Base-by-base conservation (phyloP, 2,113 vertebrate species). In the Vimba vimba region DNA sequence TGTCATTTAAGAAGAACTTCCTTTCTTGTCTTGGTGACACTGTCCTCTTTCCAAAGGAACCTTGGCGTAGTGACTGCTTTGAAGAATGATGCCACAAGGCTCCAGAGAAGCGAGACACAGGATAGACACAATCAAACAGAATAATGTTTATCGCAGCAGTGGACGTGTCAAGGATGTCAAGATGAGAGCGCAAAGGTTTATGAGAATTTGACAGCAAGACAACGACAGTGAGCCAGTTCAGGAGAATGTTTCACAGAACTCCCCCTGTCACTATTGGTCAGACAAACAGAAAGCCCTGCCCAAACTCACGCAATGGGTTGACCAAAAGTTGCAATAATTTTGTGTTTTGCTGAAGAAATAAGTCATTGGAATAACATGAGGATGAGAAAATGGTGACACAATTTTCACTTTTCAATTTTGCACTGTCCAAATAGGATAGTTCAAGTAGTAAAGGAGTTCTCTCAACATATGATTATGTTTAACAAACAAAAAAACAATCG, bases 1-100 rank as follows among this genome's bases (percentile, higher is more conserved):
- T 84, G 89, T 88, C 91, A 92, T 88, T 89, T 85, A 90, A 89
- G 89, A 92, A 39, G 86, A 15, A 8, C 45, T 84, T 89, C 88
- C 86, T 88, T 89, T 90, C 79, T 84, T 69, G 30, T 84, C 60
- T 64, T 64, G 79, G 19, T 55, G 83, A 80, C 85, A 75, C 10
- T 4, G 68, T 85, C 27, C 66, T 62, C 79, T 68, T 79, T 50
- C 78, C 87, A 89, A 64, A 78, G 62, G 80, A 89, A 85, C 50
- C 25, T 73, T 86, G 81, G 85, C 62, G 43, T 79, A 19, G 59
- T 15, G 21, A 55, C 68, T 69, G 23, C 84, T 66, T 79, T 43
- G 87, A 85, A 75, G 30, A 66, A 74, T 36, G 88, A 88, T 78
- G 27, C 68, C 81, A 25, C 79, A 75, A 15, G 36, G 66, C 69